phyloP scores from a whole-genome alignment of 2,797 vertebrate species.

The Columba guinea region DNA sequence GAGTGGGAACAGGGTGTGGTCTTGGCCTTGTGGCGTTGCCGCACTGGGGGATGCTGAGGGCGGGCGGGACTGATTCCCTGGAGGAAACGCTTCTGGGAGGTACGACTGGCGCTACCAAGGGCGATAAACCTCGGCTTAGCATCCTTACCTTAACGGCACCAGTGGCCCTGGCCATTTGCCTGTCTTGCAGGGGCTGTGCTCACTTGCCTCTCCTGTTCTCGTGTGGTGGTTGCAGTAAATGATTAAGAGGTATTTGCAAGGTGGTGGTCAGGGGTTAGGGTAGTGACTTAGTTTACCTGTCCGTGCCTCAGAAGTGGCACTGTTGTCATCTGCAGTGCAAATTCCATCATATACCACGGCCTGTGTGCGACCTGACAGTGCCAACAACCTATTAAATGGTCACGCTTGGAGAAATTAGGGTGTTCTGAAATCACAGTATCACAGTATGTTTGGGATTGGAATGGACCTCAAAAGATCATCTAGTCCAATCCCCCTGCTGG shows the following conservation, averaged over 20 bases:
- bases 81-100: neutral
- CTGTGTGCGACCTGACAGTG: accelerated
- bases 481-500: too few species aligned
- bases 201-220: accelerated
- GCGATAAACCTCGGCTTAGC: accelerated
- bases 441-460: too few species aligned
- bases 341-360: neutral
- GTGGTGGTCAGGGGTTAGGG: accelerated
- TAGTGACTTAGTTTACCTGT: neutral
- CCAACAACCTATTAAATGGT: accelerated
- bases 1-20: accelerated
- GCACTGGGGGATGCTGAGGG: too few species aligned
- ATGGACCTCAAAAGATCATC: too few species aligned
- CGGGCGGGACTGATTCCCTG: accelerated
- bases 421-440: too few species aligned
- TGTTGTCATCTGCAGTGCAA: too few species aligned
- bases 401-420: accelerated
- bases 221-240: accelerated
- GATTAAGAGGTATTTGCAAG: accelerated
- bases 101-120: accelerated
- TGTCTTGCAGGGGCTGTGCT: accelerated
- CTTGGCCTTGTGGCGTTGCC: accelerated
- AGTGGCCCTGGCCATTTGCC: accelerated
- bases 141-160: accelerated
- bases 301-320: accelerated